phyloP scores from a whole-genome alignment of 2,888 invertebrate species.

The Acrocyrtus sp. region DNA sequence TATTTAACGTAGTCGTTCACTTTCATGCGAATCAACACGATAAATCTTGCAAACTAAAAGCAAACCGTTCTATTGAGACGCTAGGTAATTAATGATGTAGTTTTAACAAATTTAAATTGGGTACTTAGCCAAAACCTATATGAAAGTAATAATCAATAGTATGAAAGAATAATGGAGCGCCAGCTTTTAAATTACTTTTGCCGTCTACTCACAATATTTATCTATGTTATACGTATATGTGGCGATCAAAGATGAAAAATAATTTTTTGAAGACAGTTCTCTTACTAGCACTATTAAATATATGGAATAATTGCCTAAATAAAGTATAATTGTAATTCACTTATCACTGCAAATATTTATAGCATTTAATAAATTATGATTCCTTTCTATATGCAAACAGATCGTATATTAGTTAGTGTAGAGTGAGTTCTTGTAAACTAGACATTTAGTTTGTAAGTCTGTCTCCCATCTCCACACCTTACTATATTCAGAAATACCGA shows the following conservation, averaged over 20 bases:
- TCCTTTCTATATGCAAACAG: not conserved
- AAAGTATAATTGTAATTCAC: conserved; percentile 7
- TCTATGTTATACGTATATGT: conserved; percentile 19
- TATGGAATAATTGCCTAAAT: too few relatives aligned
- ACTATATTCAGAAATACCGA: too few relatives aligned
- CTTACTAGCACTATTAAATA: conserved; percentile 24
- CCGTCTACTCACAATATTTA: not conserved
- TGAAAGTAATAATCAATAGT: not conserved
- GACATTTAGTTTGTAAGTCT: not conserved
- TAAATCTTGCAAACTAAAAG: conserved; percentile 7
- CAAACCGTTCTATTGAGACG: not conserved
- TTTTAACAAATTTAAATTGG: not conserved
- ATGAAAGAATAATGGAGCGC: not conserved
- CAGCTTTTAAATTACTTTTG: conserved; percentile 10
- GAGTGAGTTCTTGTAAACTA: not conserved
- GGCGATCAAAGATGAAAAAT: conserved; percentile 18
- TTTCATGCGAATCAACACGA: not conserved
- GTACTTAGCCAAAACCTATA: too few relatives aligned
- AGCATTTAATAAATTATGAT: not conserved
- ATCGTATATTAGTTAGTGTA: not conserved
- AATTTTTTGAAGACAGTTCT: conserved; percentile 35
- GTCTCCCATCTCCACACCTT: conserved; percentile 11
- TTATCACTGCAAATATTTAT: conserved; percentile 17
- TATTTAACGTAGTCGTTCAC: conserved; percentile 6
- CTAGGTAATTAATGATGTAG: not conserved